A percentile compares a stretch with the other conserved stretches of the same genome.
Evolutionary conservation across 2,888 invertebrate genomes (phyloP).

Genomic region (Tricholauxania praeusta): DNA sequence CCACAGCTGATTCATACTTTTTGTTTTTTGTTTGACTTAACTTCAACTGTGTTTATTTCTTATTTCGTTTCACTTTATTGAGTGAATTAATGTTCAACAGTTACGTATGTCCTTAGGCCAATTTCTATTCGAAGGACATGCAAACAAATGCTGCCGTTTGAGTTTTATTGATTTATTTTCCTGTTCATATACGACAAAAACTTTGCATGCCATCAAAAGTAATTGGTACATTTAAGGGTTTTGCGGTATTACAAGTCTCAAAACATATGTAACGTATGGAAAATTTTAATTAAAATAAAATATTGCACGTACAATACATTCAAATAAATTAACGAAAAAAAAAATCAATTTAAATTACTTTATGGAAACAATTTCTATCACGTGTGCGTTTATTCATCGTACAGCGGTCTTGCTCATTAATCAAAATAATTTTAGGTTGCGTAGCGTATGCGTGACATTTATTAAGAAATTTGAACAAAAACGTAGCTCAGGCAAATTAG

Average conservation of each 20-base stretch:
- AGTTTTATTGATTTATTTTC: slow-evolving; percentile 17
- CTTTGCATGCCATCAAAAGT: background rate
- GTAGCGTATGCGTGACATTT: slow-evolving; percentile 44
- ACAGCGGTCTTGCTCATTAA: too few relatives aligned
- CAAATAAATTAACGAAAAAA: too few relatives aligned
- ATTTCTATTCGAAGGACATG: slow-evolving; percentile 33
- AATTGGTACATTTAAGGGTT: background rate
- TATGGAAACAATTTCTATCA: too few relatives aligned
- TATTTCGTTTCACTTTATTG: slow-evolving; percentile 8
- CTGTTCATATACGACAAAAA: background rate
- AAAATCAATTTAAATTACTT: too few relatives aligned
- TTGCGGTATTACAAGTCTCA: background rate
- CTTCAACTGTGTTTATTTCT: background rate
- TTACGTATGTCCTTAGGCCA: slow-evolving; percentile 31
- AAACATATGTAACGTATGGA: background rate
- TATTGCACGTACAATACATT: too few relatives aligned
- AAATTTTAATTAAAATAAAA: background rate
- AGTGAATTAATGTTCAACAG: slow-evolving; percentile 37
- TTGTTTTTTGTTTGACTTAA: slow-evolving; percentile 7
- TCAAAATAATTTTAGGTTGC: background rate
- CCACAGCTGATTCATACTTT: too few relatives aligned
- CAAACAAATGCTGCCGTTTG: slow-evolving; percentile 46
- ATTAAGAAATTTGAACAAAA: background rate
- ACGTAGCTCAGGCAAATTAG: too few relatives aligned
- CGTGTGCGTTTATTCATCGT: too few relatives aligned